phyloP scores from a whole-genome alignment of 1,140 invertebrate species.

The Macrotrachela quadricornifera region DNA sequence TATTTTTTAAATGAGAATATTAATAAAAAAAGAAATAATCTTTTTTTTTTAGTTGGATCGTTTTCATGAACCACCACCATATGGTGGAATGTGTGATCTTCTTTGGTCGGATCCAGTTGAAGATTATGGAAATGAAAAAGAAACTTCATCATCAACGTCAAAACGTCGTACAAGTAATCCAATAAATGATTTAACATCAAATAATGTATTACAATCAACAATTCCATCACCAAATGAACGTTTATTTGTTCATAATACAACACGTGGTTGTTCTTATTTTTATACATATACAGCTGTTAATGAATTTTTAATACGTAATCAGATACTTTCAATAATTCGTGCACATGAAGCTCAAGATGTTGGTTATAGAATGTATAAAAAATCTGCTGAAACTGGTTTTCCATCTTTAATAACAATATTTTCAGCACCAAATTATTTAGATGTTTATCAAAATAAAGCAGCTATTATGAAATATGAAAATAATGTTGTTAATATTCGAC shows the following conservation, averaged over 20 bases:
- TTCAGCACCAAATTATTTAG: slow-evolving; percentile 97
- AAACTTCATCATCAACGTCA: slow-evolving; percentile 33
- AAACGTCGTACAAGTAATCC: too few species aligned
- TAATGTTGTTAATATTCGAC: slow-evolving; percentile 99
- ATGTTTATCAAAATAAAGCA: slow-evolving; percentile 99
- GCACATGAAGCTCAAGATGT: slow-evolving; percentile 8
- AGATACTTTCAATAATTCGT: slow-evolving; percentile 3
- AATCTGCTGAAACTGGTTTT: slow-evolving; percentile 98
- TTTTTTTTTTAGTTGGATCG: neutral
- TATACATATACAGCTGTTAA: slow-evolving; percentile 5
- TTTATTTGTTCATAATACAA: neutral
- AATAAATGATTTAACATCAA: too few species aligned
- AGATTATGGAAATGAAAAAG: neutral
- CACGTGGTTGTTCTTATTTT: slow-evolving; percentile 7
- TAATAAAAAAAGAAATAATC: slow-evolving; percentile 95
- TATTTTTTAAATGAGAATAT: slow-evolving; percentile 93
- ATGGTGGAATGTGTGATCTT: slow-evolving; percentile 2
- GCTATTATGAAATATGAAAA: slow-evolving; percentile 99
- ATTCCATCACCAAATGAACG: slow-evolving; percentile 42
- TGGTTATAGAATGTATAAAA: slow-evolving; percentile 72
- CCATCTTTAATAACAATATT: slow-evolving; percentile 99
- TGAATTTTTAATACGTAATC: slow-evolving; percentile 2
- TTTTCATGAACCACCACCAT: neutral
- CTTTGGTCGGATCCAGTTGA: slow-evolving; percentile 35
- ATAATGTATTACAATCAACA: slow-evolving; percentile 63